Evolutionary conservation across 2,888 invertebrate genomes (phyloP).

Genomic region (Doris montereyensis): DNA sequence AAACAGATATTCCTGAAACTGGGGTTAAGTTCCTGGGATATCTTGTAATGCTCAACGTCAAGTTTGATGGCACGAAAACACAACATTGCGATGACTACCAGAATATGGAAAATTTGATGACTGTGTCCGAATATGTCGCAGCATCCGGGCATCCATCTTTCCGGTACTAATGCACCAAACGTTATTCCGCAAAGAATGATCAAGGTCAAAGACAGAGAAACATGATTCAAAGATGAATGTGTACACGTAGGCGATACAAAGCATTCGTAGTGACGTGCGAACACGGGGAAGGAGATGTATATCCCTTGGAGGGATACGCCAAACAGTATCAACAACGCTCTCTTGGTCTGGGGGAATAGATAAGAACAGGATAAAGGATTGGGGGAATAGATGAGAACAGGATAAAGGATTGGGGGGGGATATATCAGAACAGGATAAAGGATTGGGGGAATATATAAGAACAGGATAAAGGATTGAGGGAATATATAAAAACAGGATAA

Average conservation of each 20-base stretch:
- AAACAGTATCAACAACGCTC: constrained; percentile 52
- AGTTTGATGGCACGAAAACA: no score
- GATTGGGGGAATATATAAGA: no score
- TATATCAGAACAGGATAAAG: no score
- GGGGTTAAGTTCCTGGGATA: no score
- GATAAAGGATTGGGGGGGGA: no score
- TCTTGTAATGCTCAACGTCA: no score
- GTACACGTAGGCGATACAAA: constrained; percentile 40
- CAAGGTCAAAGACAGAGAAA: constrained; percentile 45
- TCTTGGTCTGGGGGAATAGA: constrained; percentile 44
- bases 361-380: no score
- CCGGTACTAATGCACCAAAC: constrained; percentile 58
- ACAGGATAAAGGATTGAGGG: no score
- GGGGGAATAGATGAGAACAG: no score
- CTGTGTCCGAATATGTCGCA: constrained; percentile 63
- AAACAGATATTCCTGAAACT: no score
- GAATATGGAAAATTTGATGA: constrained; percentile 60
- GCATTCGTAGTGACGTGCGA: constrained; percentile 49
- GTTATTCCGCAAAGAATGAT: constrained; percentile 43
- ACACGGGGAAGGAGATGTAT: constrained; percentile 44
- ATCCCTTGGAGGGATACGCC: constrained; percentile 45
- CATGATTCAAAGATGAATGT: constrained; percentile 49
- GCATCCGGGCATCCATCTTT: constrained; percentile 53
- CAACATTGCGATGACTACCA: constrained; percentile 40
- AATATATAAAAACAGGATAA: no score